Evolutionary conservation across 2,888 invertebrate genomes (phyloP).

Genomic region (Pristionchus japonicus): DNA sequence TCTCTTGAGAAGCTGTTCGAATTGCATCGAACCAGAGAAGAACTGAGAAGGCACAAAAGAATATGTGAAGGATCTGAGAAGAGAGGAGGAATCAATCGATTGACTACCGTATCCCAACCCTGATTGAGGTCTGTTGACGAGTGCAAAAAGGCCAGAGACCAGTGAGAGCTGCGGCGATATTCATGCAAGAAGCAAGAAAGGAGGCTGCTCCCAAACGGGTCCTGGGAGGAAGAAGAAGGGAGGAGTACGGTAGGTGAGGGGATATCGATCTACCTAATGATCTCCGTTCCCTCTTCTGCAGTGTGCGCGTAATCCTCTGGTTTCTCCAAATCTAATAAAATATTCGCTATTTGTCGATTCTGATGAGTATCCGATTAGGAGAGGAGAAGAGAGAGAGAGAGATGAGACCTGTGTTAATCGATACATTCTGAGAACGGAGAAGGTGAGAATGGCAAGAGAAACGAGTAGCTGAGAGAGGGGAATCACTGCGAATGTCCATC

Average conservation of each 20-base stretch:
- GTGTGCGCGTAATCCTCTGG: constrained; percentile 33
- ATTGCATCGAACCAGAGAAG: constrained; percentile 35
- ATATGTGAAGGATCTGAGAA: constrained; percentile 39
- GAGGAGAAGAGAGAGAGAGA: not conserved
- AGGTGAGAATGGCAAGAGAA: constrained; percentile 29
- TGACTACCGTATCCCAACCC: not conserved
- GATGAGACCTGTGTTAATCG: not conserved
- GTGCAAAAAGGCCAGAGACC: constrained; percentile 37
- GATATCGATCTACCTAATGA: not conserved
- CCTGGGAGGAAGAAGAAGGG: not conserved
- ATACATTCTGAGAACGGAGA: constrained; percentile 32
- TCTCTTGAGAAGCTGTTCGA: constrained; percentile 16
- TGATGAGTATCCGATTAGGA: not conserved
- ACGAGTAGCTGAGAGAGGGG: constrained; percentile 11
- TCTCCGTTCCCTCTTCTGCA: constrained; percentile 43
- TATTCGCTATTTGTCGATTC: constrained; percentile 31
- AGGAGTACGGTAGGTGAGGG: not conserved
- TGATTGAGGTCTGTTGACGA: not conserved
- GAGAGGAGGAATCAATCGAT: not conserved
- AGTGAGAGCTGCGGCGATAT: not conserved
- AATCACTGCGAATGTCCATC: not conserved
- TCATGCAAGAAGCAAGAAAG: constrained; percentile 24
- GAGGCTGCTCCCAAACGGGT: constrained; percentile 28
- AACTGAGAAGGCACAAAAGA: not conserved
- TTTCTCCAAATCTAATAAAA: constrained; percentile 23